phyloP scores from a whole-genome alignment of 2,113 vertebrate genomes.

The Platycercus adscitus region DNA sequence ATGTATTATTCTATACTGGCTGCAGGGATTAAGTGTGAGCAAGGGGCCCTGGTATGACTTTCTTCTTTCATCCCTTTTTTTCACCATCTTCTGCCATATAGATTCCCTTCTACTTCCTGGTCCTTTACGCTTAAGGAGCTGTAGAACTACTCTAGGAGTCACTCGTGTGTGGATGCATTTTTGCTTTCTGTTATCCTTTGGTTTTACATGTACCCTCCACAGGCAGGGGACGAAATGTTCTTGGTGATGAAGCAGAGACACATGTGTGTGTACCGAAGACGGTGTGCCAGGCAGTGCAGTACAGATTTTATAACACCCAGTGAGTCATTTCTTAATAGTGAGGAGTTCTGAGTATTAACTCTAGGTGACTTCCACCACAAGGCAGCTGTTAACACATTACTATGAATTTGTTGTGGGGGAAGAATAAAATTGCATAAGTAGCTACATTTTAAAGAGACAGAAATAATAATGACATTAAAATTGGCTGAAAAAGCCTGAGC shows the following conservation, averaged over 20 bases:
- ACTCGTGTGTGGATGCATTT: background rate
- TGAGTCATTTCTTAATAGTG: background rate
- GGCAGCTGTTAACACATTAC: constrained; percentile 34
- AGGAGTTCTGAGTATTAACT: background rate
- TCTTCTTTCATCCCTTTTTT: background rate
- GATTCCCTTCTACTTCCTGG: background rate
- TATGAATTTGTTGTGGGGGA: background rate
- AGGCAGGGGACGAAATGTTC: background rate
- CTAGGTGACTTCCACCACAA: background rate
- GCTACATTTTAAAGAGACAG: constrained; percentile 43
- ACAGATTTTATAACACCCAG: background rate
- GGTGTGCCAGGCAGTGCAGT: background rate
- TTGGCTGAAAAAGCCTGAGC: constrained; percentile 12
- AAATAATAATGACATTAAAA: constrained; percentile 35
- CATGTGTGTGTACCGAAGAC: background rate
- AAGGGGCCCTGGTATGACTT: background rate
- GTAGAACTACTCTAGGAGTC: background rate
- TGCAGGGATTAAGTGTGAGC: background rate
- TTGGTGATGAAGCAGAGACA: background rate
- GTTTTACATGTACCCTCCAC: background rate
- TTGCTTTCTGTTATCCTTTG: background rate
- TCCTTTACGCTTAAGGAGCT: background rate
- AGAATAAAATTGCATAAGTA: constrained; percentile 45
- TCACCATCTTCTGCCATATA: background rate
- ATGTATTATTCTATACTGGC: background rate